These are phyloP conservation scores for Zaprionus kolodkinae DNA, from an alignment of 1,140 invertebrate genomes.

Conservation along the genomic window DNA sequence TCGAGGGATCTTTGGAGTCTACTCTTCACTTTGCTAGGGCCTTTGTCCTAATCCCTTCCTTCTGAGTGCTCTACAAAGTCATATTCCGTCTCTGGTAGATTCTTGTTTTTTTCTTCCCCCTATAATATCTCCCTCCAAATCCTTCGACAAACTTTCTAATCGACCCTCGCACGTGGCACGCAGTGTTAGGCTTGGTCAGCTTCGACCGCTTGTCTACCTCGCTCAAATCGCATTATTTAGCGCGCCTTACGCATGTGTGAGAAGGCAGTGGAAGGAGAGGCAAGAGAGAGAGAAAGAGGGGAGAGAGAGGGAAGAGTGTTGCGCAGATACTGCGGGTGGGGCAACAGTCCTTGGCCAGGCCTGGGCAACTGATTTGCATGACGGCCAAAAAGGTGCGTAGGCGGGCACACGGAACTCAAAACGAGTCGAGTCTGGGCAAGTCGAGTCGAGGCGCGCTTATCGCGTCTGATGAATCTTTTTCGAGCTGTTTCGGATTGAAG, in stretches of 20 bases:
- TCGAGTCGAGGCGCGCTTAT: slow-evolving; percentile 48
- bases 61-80: no score
- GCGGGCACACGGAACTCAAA: slow-evolving; percentile 49
- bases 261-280: not conserved
- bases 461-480: slow-evolving; percentile 62
- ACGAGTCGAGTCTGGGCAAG: not conserved
- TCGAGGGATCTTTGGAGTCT: no score
- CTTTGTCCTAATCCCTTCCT: no score
- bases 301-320: not conserved
- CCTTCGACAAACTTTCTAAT: not conserved
- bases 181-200: slow-evolving; percentile 17
- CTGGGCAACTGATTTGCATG: slow-evolving; percentile 75
- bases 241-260: slow-evolving; percentile 59
- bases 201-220: slow-evolving; percentile 22
- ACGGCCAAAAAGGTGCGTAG: slow-evolving; percentile 74
- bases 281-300: not conserved
- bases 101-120: no score
- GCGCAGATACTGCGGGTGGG: not conserved
- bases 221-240: slow-evolving; percentile 55
- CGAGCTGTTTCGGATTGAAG: slow-evolving; percentile 64
- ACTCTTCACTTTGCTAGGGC: no score
- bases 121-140: no score
- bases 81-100: no score
- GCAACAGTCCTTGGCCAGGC: slow-evolving; percentile 30
- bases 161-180: slow-evolving; percentile 31